Conservation (phyloP, 64 coral and sea anemone species). For the Catalaphyllia jardinei region DNA sequence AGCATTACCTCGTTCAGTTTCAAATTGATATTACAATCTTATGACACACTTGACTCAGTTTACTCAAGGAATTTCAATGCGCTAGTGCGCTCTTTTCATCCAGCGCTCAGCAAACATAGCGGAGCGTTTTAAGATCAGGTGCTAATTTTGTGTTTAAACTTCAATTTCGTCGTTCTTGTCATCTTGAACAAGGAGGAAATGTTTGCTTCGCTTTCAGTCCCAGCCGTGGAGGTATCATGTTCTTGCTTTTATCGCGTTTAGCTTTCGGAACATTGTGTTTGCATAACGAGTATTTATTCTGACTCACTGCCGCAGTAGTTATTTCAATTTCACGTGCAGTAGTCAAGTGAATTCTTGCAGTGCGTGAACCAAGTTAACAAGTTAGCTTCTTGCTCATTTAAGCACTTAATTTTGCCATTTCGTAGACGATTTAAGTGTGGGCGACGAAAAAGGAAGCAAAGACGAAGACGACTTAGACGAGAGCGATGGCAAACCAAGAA, state of each 20-base stretch:
- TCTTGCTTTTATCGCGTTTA: background rate
- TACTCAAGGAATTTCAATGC: constrained; percentile 75
- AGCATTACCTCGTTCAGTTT: constrained; percentile 22
- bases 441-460: constrained; percentile 58
- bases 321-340: background rate
- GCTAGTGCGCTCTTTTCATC: constrained; percentile 40
- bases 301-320: background rate
- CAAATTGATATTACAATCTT: constrained; percentile 62
- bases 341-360: background rate
- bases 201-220: constrained; percentile 2
- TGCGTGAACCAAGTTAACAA: background rate
- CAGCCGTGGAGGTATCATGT: background rate
- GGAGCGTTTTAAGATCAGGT: constrained; percentile 25
- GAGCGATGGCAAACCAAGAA: constrained; percentile 70
- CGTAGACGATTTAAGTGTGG: constrained; percentile 39
- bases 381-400: background rate
- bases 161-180: constrained; percentile 35
- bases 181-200: background rate
- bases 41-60: constrained; percentile 72
- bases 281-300: background rate
- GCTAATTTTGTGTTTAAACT: constrained; percentile 83
- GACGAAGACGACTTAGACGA: constrained; percentile 55
- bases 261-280: background rate
- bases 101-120: constrained; percentile 49
- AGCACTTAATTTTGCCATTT: constrained; percentile 5